Evolutionary conservation across 2,888 invertebrate species (phyloP), one percentile per base, ranked within the genome.

Genomic region (Acanthococcus lagerstroemiae): DNA sequence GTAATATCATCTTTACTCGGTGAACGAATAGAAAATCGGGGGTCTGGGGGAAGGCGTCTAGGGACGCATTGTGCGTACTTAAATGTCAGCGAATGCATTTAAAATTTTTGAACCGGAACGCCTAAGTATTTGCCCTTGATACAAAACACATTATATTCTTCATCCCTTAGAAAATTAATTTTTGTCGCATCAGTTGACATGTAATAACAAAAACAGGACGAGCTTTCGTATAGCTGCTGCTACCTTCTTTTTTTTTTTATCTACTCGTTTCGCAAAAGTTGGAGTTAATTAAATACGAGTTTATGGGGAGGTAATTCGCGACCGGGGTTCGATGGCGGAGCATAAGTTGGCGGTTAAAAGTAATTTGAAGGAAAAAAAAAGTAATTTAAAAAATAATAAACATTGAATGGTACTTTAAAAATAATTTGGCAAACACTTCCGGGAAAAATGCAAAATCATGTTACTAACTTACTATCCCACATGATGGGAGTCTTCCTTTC

Each of bases 21-120:
- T 22, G 24, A 15, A 52, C 15, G 52, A 22, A 24, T 21, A 7
- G 9, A 15, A 24, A 24, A 52, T 15, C 21, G 52, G 54, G 37
- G 44, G 44, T 22, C 30, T 9, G n/a, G 25, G 52, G 54, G 25
- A 52, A 21, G 24, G 50, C 24, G 52, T 63, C 63, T 63, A 54
- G 63, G 63, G 63, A 63, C 63, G 52, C 63, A 63, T 63, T 63
- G 63, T 63, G 63, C 63, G 63, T 63, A 63, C 54, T 63, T 52
- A 63, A 63, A 63, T 63, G 63, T 63, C 63, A 63, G 52, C 50
- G 63, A 44, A 63, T 63, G 63, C 63, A 63, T 63, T 52, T 52
- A 54, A 50, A 52, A 52, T 52, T 63, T 63, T 54, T 63, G 63
- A 63, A 63, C 63, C 63, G 63, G 63, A 63, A 63, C 63, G 63